Conservation (phyloP, 2,888 invertebrate genomes). For the Xylophagus ater region DNA sequence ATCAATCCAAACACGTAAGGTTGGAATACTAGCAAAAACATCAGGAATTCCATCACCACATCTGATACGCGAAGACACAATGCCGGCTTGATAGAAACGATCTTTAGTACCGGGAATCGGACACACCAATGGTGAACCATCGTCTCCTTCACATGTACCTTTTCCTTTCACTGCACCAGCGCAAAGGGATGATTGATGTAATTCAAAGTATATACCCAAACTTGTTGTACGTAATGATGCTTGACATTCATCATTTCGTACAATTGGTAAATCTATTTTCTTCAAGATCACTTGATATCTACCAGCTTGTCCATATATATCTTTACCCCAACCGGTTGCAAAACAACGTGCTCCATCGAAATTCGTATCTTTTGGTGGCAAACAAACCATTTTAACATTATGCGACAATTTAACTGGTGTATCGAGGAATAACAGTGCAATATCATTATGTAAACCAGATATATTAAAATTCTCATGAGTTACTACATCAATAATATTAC, state of each 20-base stretch:
- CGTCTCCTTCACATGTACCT: constrained; percentile 43
- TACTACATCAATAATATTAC: neutral
- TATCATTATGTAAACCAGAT: neutral
- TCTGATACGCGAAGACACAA: constrained; percentile 66
- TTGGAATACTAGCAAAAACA: constrained; percentile 55
- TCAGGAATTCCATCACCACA: constrained; percentile 55
- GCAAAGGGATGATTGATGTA: constrained; percentile 60
- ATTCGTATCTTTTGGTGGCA: constrained; percentile 41
- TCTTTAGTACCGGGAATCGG: constrained; percentile 40
- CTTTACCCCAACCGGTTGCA: constrained; percentile 18
- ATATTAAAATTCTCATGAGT: neutral
- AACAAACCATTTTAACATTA: constrained; percentile 55
- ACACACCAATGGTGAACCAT: constrained; percentile 62
- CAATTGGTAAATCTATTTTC: constrained; percentile 54
- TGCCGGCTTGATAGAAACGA: constrained; percentile 37
- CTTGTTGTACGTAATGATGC: constrained; percentile 45
- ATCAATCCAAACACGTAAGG: constrained; percentile 54
- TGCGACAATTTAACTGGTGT: constrained; percentile 43
- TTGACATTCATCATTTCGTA: constrained; percentile 39
- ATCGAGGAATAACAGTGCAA: neutral
- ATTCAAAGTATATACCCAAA: constrained; percentile 50
- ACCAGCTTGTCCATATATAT: constrained; percentile 35
- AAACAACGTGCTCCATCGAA: constrained; percentile 15
- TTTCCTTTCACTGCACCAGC: constrained; percentile 61
- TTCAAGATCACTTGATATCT: constrained; percentile 49